phyloP scores from a whole-genome alignment of 2,113 vertebrate genomes.

The Peucedramus taeniatus region DNA sequence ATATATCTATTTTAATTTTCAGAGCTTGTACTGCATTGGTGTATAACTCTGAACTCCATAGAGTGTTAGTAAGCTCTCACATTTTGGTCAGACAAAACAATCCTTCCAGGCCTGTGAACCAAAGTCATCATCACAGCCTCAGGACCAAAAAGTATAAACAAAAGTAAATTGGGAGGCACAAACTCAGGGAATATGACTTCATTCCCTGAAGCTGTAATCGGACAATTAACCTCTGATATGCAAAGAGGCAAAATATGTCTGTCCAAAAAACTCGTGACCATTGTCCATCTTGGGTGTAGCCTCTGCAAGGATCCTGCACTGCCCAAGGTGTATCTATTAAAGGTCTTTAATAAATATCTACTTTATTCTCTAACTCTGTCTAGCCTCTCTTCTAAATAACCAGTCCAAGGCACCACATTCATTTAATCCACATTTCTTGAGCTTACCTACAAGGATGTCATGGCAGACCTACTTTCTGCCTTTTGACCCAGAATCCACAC shows the following conservation, averaged over 20 bases:
- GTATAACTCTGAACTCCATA: background rate
- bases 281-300: fast-evolving
- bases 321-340: no score
- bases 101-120: background rate
- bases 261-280: fast-evolving
- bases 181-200: background rate
- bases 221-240: background rate
- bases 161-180: background rate
- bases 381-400: background rate
- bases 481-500: background rate
- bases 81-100: background rate
- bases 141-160: background rate
- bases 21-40: background rate
- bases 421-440: background rate
- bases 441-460: background rate
- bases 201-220: background rate
- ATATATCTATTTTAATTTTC: background rate
- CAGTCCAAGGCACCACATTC: background rate
- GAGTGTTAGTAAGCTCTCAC: background rate
- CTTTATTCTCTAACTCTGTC: background rate
- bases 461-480: background rate
- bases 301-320: fast-evolving
- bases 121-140: background rate
- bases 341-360: background rate
- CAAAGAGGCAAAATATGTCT: background rate